Percentiles rank a stretch among this genome's conserved stretches.
phyloP scores from a whole-genome alignment of 2,113 vertebrate genomes.

The Boulengerochromis microlepis region DNA sequence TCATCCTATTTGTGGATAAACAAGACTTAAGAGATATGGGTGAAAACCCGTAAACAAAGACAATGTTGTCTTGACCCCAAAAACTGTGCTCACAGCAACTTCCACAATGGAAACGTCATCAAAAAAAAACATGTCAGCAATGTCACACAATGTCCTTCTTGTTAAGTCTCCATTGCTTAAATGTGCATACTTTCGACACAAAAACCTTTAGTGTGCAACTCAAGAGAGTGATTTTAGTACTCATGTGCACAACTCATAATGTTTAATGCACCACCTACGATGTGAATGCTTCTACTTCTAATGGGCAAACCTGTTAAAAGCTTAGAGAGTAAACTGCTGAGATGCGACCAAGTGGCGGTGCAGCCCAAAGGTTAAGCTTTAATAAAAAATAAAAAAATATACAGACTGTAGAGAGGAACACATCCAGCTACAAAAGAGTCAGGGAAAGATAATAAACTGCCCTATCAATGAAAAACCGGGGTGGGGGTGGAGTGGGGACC shows the following conservation, averaged over 20 bases:
- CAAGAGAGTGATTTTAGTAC: not conserved
- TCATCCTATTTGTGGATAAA: constrained; percentile 59
- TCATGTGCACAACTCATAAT: not conserved
- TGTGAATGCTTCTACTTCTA: not conserved
- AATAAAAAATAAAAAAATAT: constrained; percentile 24
- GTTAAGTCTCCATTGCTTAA: constrained; percentile 12
- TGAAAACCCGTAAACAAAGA: constrained; percentile 51
- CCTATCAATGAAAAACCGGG: constrained; percentile 59
- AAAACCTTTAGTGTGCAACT: constrained; percentile 27
- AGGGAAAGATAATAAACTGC: constrained; percentile 39
- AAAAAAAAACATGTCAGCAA: constrained; percentile 46
- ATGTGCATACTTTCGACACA: constrained; percentile 6
- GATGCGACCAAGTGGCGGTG: not conserved
- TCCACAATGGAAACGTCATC: constrained; percentile 41
- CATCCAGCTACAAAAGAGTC: not conserved
- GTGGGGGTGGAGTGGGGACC: constrained; percentile 47
- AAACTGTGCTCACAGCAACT: constrained; percentile 46
- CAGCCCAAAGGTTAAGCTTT: constrained; percentile 7
- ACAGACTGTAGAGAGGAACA: constrained; percentile 11
- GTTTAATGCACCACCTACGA: not conserved
- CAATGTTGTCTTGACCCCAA: constrained; percentile 44
- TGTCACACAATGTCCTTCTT: constrained; percentile 60
- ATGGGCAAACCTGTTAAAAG: not conserved
- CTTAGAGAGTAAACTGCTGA: not conserved
- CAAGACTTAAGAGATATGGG: constrained; percentile 47